phyloP scores from a whole-genome alignment of 92 coral and sea anemone species.

The Paragorgia papillata region DNA sequence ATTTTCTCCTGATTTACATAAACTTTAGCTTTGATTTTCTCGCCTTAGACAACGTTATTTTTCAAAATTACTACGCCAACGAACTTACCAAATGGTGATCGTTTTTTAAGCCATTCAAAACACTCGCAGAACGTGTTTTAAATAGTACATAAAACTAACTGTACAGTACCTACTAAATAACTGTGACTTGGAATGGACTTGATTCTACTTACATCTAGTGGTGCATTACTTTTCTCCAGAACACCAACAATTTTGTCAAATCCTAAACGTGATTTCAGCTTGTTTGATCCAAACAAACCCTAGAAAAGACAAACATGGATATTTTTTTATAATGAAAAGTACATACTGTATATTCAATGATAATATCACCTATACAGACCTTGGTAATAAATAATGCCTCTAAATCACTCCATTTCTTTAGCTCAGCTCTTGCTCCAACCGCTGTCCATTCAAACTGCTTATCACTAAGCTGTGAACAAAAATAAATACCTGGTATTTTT shows the following conservation, averaged over 20 bases:
- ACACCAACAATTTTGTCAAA: conserved; percentile 78
- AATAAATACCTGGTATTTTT: background rate
- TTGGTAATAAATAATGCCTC: conserved; percentile 82
- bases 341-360: background rate
- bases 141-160: too few species aligned
- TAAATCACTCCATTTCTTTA: conserved; percentile 82
- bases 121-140: too few species aligned
- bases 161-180: too few species aligned
- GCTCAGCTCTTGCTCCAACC: conserved; percentile 71
- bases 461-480: conserved; percentile 65
- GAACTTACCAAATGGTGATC: too few species aligned
- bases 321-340: too few species aligned
- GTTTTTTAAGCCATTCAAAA: too few species aligned
- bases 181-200: too few species aligned
- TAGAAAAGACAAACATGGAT: conserved; percentile 20
- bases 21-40: too few species aligned
- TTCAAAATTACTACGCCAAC: too few species aligned
- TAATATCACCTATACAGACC: conserved; percentile 37
- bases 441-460: conserved; percentile 96
- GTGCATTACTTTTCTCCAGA: conserved; percentile 75
- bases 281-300: conserved; percentile 93
- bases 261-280: conserved; percentile 75
- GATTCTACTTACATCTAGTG: conserved; percentile 64
- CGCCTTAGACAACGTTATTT: too few species aligned
- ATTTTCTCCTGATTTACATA: too few species aligned